Evolutionary conservation across 2,113 vertebrate species (phyloP), one percentile per base, ranked within the genome.

Genomic region (Acrocephalus arundinaceus): DNA sequence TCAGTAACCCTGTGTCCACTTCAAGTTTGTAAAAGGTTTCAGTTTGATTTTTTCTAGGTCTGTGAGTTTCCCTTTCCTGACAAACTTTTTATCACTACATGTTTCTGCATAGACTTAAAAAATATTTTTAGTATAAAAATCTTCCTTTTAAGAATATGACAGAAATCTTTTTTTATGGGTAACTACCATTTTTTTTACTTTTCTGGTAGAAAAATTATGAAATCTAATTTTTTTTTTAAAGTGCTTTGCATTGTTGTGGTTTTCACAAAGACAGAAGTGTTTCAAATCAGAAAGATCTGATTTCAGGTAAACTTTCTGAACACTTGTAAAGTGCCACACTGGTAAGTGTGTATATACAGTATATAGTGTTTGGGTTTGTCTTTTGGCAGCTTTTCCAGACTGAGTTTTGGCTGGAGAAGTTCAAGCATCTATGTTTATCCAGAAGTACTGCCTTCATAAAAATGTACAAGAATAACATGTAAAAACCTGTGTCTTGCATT

Each of bases 391-490:
- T 74, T 86, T 87, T 94, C 73, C 17, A 80, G 41, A 13, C 31
- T 62, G 15, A 6, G 9, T 65, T 90, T 80, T 73, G 14, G 15
- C 33, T 51, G 24, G 23, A 61, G 31, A 86, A 66, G 12, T 84
- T 74, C n/a, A 71, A 23, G 19, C 7, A 41, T 66, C 51, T 62
- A 6, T 28, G 5, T 52, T 90, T 52, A 84, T 6, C 27, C n/a
- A 73, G 24, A 7, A 72, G 21, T 11, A 8, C 11, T 68, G 15
- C 71, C 30, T 83, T 67, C 19, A 45, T 43, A 63, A 88, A 79
- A 65, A 41, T 23, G n/a, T 21, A 4, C 2, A 28, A 73, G 14
- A 46, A n/a, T 61, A 90, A 28, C 4, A 6, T 0, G 0, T 17
- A 73, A 70, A 80, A 19, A 49, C 65, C 59, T 71, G 18, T 62